A percentile compares a stretch with the other conserved stretches of the same genome.
phyloP scores from a whole-genome alignment of 2,888 invertebrate genomes.

The Orchestes rusci region DNA sequence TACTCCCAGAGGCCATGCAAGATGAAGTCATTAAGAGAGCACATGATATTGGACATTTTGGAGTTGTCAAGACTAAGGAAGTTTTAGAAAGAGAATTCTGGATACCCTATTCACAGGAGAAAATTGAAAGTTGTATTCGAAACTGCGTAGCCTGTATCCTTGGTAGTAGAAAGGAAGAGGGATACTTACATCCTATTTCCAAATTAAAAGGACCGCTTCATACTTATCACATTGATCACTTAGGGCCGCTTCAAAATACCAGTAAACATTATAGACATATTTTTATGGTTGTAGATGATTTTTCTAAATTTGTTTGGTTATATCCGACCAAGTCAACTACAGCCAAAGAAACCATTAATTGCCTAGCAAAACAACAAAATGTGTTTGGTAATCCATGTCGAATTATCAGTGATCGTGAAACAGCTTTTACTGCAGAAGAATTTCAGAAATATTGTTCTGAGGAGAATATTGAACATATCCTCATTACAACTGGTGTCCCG shows the following conservation, averaged over 20 bases:
- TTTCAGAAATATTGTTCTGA: slow-evolving; percentile 36
- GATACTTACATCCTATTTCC: slow-evolving; percentile 27
- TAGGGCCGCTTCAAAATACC: slow-evolving; percentile 28
- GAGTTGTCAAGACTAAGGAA: slow-evolving; percentile 24
- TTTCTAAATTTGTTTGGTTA: slow-evolving; percentile 36
- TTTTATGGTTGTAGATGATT: no score
- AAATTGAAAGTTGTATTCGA: slow-evolving; percentile 21
- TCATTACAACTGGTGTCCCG: slow-evolving; percentile 34
- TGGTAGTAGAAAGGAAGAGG: slow-evolving; percentile 28
- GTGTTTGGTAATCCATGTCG: slow-evolving; percentile 37
- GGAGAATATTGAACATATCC: slow-evolving; percentile 34
- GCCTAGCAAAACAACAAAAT: slow-evolving; percentile 29
- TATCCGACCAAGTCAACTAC: slow-evolving; percentile 33
- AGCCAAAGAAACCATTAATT: slow-evolving; percentile 28
- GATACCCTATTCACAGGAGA: slow-evolving; percentile 26
- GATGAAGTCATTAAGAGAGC: slow-evolving; percentile 34
- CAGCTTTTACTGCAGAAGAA: slow-evolving; percentile 36
- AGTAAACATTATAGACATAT: slow-evolving; percentile 33
- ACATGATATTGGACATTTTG: slow-evolving; percentile 38
- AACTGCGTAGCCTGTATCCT: slow-evolving; percentile 32
- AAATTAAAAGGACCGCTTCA: slow-evolving; percentile 27
- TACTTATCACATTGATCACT: slow-evolving; percentile 31
- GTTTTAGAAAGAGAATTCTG: slow-evolving; percentile 24
- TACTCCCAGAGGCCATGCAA: slow-evolving; percentile 32
- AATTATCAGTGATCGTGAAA: slow-evolving; percentile 35